Evolutionary conservation across 2,797 vertebrate genomes (phyloP).

Genomic region (Xiphophorus birchmanni): DNA sequence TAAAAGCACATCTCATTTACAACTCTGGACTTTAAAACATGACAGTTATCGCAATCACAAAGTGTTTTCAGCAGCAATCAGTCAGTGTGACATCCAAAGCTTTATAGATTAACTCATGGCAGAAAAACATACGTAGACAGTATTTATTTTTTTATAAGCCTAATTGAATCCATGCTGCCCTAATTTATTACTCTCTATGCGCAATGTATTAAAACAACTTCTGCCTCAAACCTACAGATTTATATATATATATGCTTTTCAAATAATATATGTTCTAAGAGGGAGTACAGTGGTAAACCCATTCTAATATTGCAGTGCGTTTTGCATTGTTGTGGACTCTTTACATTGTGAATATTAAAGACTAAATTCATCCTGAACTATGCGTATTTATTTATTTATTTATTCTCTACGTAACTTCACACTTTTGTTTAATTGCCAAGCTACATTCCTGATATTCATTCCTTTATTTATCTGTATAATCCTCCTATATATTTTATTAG

Average conservation of each 20-base stretch:
- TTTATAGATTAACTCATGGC: neutral
- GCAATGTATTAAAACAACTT: slow-evolving; percentile 17
- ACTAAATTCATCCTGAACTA: slow-evolving; percentile 13
- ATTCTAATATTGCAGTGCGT: slow-evolving; percentile 61
- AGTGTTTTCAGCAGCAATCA: slow-evolving; percentile 34
- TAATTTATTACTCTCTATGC: slow-evolving; percentile 18
- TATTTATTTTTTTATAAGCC: slow-evolving; percentile 38
- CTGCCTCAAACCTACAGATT: slow-evolving; percentile 29
- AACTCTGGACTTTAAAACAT: slow-evolving; percentile 31
- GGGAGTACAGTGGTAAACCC: slow-evolving; percentile 14
- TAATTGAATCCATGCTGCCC: slow-evolving; percentile 9
- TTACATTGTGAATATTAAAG: slow-evolving; percentile 37
- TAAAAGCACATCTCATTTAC: slow-evolving; percentile 24
- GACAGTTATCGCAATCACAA: slow-evolving; percentile 18
- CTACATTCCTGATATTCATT: neutral
- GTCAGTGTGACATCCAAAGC: slow-evolving; percentile 4
- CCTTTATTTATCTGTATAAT: neutral
- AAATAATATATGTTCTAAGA: neutral
- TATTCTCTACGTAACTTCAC: neutral
- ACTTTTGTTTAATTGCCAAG: neutral
- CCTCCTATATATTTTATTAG: neutral
- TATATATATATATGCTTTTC: slow-evolving; percentile 54
- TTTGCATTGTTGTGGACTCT: slow-evolving; percentile 68
- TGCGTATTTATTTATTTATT: slow-evolving; percentile 5
- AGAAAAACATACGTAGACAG: neutral